Conservation (phyloP, 37 sponge, comb jelly and placozoan species). For the Ianthella basta region DNA sequence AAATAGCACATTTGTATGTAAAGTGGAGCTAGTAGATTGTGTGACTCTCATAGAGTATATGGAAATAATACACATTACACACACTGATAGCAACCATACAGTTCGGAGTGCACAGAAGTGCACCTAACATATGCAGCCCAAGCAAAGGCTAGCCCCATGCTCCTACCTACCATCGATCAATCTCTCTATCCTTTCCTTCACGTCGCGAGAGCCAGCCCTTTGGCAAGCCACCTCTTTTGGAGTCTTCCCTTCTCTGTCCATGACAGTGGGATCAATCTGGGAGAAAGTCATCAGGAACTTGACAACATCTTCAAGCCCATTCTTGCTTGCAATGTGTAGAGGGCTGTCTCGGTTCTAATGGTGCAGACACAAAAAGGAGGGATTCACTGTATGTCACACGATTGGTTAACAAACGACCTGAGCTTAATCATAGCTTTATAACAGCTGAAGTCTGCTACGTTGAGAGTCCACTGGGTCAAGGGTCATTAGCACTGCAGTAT, state of each 20-base stretch:
- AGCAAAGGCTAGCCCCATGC: neutral
- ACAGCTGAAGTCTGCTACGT: neutral
- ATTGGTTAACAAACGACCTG: neutral
- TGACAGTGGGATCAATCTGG: constrained; percentile 33
- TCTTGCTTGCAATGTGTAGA: constrained; percentile 94
- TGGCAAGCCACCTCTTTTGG: constrained; percentile 48
- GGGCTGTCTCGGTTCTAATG: constrained; percentile 84
- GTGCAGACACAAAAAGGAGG: neutral
- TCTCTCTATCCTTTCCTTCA: constrained; percentile 23
- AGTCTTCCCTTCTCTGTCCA: constrained; percentile 50
- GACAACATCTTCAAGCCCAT: constrained; percentile 82
- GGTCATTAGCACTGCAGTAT: neutral
- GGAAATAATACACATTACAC: too few relatives aligned
- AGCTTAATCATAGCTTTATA: neutral
- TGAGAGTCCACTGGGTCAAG: neutral
- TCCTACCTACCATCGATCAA: constrained; percentile 42
- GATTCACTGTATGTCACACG: neutral
- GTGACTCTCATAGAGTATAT: too few relatives aligned
- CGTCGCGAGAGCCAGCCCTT: neutral
- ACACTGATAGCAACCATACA: too few relatives aligned
- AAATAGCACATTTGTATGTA: too few relatives aligned
- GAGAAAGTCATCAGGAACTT: constrained; percentile 63
- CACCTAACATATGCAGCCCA: too few relatives aligned
- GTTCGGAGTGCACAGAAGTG: too few relatives aligned
- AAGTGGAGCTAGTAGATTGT: too few relatives aligned